Base-by-base conservation (phyloP, 1,140 invertebrate species). In the Colletes latitarsis region DNA sequence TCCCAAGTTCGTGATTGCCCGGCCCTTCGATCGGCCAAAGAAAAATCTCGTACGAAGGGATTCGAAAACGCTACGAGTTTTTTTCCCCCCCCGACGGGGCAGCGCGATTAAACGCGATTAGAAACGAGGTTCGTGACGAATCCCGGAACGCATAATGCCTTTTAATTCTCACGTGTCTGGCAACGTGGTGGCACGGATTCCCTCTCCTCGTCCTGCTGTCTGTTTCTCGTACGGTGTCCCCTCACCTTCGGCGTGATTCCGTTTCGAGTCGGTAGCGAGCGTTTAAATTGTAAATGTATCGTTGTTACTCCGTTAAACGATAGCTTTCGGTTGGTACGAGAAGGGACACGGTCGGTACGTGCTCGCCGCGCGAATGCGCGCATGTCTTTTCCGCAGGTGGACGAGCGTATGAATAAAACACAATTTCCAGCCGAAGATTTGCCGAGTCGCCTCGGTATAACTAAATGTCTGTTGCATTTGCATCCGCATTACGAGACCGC, bases 391-490 rank as follows among this genome's bases (percentile, higher is more conserved):
- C 43, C 41, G 82, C 82, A 73, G 69, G 21, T 75, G 70, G 60
- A 81, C 83, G 69, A 66, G 21, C 83, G 82, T 82, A 90, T 88
- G 85, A 89, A 90, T 92, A 90, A 91, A 90, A 92, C 88, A 88
- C 88, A 49, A 70, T 76, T 72, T 66, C 72, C 74, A 60, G 53
- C 39, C 77, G 83, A 85, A 81, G 84, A 84, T 87, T 88, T 88
- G 82, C 81, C 85, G 81, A 88, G 78, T 85, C 83, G 81, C 75
- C 81, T 82, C 81, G 79, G 72, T 79, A 85, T 82, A 86, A 82
- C 84, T 82, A 83, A 67, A 72, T 75, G 58, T 83, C 76, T 74
- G 87, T 82, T 78, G 87, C 84, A 89, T 90, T 91, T 89, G 85
- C 90, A 91, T 91, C 88, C 77, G 85, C 83, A 82, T 90, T 88